Conservation (phyloP, 92 coral and sea anemone species). For the Heliopora coerulea region DNA sequence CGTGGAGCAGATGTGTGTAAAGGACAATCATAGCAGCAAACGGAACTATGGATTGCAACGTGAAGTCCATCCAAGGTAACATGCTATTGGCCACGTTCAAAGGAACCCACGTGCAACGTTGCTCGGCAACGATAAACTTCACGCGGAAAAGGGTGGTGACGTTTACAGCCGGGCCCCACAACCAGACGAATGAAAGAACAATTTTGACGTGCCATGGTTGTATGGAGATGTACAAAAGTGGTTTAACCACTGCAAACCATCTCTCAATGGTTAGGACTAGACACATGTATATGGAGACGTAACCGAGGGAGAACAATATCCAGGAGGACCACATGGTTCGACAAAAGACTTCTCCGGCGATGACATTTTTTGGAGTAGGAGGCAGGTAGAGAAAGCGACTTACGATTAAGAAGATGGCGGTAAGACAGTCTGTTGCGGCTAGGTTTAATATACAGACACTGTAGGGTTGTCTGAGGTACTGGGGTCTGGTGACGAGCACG, state of each 20-base stretch:
- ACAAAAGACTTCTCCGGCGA: constrained; percentile 9
- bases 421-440: constrained; percentile 65
- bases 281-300: constrained; percentile 21
- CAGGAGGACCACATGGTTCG: not conserved
- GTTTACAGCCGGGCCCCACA: constrained; percentile 19
- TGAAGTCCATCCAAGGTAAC: constrained; percentile 26
- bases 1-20: not conserved
- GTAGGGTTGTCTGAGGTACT: constrained; percentile 62
- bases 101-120: not conserved
- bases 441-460: constrained; percentile 64
- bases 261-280: constrained; percentile 10
- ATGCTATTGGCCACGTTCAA: not conserved
- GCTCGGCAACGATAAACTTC: not conserved
- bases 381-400: constrained; percentile 31
- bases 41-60: constrained; percentile 4
- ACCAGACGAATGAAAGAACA: not conserved
- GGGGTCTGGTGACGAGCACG: constrained; percentile 49
- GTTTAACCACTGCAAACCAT: constrained; percentile 10
- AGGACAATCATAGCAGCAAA: not conserved
- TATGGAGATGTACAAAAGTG: not conserved
- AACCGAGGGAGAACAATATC: constrained; percentile 18
- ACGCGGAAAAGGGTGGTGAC: constrained; percentile 14
- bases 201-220: not conserved
- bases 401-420: constrained; percentile 33
- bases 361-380: not conserved